These are phyloP conservation scores for Sardinella longiceps DNA, from an alignment of 2,797 vertebrate genomes.

Conservation along the genomic window DNA sequence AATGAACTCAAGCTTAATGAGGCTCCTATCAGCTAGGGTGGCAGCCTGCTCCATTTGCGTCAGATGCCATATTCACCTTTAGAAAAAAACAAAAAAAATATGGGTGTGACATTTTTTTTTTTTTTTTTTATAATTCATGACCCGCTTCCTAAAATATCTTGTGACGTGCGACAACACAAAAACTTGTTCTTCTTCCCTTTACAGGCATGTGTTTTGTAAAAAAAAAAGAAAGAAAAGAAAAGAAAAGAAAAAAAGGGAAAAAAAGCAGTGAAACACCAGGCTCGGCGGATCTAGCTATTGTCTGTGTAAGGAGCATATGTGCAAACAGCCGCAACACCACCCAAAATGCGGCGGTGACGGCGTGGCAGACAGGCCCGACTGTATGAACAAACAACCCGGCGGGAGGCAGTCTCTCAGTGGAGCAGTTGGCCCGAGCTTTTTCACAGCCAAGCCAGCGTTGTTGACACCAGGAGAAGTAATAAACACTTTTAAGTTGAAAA, in stretches of 20 bases:
- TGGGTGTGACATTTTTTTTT: background rate
- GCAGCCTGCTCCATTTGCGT: background rate
- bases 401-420: constrained; percentile 21
- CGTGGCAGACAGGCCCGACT: background rate
- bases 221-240: background rate
- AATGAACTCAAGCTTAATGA: background rate
- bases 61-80: constrained; percentile 4
- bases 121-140: background rate
- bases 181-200: background rate
- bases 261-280: background rate
- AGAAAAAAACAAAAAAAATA: background rate
- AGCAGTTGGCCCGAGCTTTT: constrained; percentile 62
- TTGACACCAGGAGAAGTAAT: constrained; percentile 75
- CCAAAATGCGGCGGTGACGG: background rate
- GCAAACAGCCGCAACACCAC: background rate
- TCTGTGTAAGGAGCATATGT: background rate
- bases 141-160: background rate
- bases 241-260: background rate
- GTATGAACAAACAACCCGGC: background rate
- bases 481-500: constrained; percentile 84
- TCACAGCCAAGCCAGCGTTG: constrained; percentile 64
- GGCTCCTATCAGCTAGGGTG: background rate
- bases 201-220: background rate
- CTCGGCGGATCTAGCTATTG: background rate
- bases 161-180: background rate